phyloP scores from a whole-genome alignment of 1,140 invertebrate genomes.

The Lordiphosa stackelbergi region DNA sequence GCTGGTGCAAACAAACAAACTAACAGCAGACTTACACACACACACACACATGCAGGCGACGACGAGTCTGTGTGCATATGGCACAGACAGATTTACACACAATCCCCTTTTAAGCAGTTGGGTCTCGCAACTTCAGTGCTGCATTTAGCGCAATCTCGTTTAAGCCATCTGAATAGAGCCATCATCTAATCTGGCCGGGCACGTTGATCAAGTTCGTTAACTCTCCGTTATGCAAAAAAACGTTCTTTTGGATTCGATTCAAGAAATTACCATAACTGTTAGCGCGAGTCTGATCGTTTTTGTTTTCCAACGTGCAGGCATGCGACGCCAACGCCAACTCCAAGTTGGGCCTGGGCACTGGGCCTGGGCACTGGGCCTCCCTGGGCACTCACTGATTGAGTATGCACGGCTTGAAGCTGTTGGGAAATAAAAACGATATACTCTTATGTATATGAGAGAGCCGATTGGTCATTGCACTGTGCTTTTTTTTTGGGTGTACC shows the following conservation, averaged over 20 bases:
- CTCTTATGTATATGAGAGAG: slow-evolving; percentile 12
- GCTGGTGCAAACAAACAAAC: slow-evolving; percentile 61
- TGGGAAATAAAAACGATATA: slow-evolving; percentile 36
- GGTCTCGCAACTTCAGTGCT: slow-evolving; percentile 41
- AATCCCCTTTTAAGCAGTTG: slow-evolving; percentile 32
- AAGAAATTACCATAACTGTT: slow-evolving; percentile 73
- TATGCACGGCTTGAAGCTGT: slow-evolving; percentile 36
- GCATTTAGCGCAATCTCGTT: slow-evolving; percentile 48
- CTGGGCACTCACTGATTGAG: slow-evolving; percentile 23
- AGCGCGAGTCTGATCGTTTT: slow-evolving; percentile 32
- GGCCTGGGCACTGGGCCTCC: slow-evolving; percentile 24
- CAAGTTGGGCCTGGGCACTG: slow-evolving; percentile 18
- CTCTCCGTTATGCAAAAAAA: slow-evolving; percentile 62
- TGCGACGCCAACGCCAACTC: slow-evolving; percentile 48
- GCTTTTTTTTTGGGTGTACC: slow-evolving; percentile 21
- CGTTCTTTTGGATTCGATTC: slow-evolving; percentile 66
- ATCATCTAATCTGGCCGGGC: slow-evolving; percentile 40
- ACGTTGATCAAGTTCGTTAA: slow-evolving; percentile 63
- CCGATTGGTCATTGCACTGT: slow-evolving; percentile 63
- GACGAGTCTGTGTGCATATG: slow-evolving; percentile 8
- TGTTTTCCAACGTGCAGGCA: slow-evolving; percentile 55
- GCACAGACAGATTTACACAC: slow-evolving; percentile 56
- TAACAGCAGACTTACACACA: slow-evolving; percentile 1
- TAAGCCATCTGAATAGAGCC: slow-evolving; percentile 44
- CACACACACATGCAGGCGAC: not conserved